phyloP scores from a whole-genome alignment of 2,888 invertebrate species.

The Spicauda simplicius region DNA sequence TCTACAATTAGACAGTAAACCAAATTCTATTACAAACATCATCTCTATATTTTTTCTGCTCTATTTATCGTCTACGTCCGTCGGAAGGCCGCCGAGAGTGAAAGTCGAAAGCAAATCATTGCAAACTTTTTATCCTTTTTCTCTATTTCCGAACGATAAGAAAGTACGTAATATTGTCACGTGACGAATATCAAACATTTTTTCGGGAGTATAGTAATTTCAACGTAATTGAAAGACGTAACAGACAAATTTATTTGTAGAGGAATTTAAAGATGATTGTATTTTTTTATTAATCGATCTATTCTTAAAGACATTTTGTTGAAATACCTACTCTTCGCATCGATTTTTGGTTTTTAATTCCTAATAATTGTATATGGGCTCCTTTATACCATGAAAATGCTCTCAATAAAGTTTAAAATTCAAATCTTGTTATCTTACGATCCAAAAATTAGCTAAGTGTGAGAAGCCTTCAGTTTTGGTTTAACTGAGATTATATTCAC shows the following conservation, averaged over 20 bases:
- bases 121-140: conserved; percentile 50
- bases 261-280: too few relatives aligned
- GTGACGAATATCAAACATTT: conserved; percentile 1
- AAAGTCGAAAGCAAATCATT: conserved; percentile 72
- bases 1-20: neutral
- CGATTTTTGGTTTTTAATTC: too few relatives aligned
- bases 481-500: too few relatives aligned
- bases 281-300: too few relatives aligned
- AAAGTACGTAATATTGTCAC: conserved; percentile 2
- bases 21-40: conserved; percentile 18
- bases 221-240: neutral
- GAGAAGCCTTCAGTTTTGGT: too few relatives aligned
- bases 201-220: neutral
- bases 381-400: too few relatives aligned
- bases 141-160: conserved; percentile 30
- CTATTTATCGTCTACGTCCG: conserved; percentile 38
- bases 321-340: too few relatives aligned
- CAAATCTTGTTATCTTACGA: too few relatives aligned
- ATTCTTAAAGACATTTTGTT: too few relatives aligned
- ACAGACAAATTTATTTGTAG: neutral
- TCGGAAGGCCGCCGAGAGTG: conserved; percentile 62
- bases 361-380: too few relatives aligned
- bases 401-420: too few relatives aligned
- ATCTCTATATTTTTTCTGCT: conserved; percentile 23
- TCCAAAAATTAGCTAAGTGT: too few relatives aligned